phyloP scores from a whole-genome alignment of 2,888 invertebrate species.

The Eupithecia pulchellata region DNA sequence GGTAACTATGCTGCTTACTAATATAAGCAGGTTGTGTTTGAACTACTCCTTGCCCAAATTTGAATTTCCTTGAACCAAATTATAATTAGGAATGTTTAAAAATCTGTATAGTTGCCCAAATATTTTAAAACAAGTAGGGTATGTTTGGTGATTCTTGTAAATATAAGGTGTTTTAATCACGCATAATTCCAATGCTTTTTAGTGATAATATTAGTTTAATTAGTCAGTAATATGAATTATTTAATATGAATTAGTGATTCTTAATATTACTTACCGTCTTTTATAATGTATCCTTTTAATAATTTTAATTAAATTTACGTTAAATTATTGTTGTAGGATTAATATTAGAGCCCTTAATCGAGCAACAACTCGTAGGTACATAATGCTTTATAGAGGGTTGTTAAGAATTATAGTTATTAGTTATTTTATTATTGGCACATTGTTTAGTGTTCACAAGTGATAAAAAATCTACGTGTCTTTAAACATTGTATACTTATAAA shows the following conservation, averaged over 20 bases:
- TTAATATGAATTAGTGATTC: no score
- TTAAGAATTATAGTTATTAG: neutral
- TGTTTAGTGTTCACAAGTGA: constrained; percentile 1
- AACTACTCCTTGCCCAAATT: neutral
- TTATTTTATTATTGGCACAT: constrained; percentile 2
- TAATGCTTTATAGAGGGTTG: neutral
- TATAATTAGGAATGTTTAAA: neutral
- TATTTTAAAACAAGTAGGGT: neutral
- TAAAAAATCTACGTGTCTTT: neutral
- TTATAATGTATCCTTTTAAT: constrained; percentile 41
- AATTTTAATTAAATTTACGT: constrained; percentile 27
- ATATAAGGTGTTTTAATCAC: constrained; percentile 52
- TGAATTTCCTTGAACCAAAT: neutral
- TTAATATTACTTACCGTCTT: constrained; percentile 30
- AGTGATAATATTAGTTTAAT: constrained; percentile 60
- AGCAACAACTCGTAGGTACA: constrained; percentile 19
- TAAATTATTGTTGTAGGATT: constrained; percentile 29
- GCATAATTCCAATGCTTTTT: constrained; percentile 75
- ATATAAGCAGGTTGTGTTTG: neutral
- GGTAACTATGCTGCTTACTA: neutral
- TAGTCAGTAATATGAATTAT: constrained; percentile 22
- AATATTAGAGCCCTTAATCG: constrained; percentile 5
- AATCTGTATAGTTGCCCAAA: constrained; percentile 3
- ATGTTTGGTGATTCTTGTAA: neutral
- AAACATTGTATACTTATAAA: neutral